Base-by-base conservation (phyloP, 2,797 vertebrate species). In the Melanotaenia nigrans region DNA sequence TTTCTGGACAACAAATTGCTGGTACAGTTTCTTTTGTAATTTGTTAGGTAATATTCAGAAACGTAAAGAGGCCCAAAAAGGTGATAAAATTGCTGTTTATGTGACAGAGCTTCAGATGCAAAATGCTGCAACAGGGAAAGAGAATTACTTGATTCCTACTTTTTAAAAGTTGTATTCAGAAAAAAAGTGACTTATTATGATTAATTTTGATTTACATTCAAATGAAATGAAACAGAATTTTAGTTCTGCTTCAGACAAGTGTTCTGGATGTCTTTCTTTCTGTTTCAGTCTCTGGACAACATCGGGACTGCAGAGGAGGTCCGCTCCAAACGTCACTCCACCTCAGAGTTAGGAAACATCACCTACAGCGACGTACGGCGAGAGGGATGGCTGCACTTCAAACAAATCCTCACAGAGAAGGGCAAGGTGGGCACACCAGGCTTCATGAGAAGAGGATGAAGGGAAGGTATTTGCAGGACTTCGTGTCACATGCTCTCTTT, bases 331-430 rank as follows among this genome's bases (percentile, higher is more conserved):
- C 94, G 97, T 1, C 97, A 97, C 84, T 99, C 98, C 0, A 96
- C 97, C 75, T 99, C 97, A 3, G 97, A 99, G 92, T 95, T 99
- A 90, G 96, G 96, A 14, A 97, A 95, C 77, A 87, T 95, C 35
- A 92, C 92, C n/a, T 96, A 96, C 93, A 96, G 95, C 16, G 96
- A 97, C 65, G 94, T 97, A 71, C 94, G 95, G 83, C 95, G 92
- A 81, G 97, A 99, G 90, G 98, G 98, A 79, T 99, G 98, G 98
- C 94, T 99, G 87, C 96, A 96, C 89, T 99, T 95, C 91, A 99
- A 98, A 83, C 97, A 98, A 84, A 96, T 99, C 92, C 96, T 97
- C 92, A 97, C 97, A 14, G 97, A 97, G 92, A 99, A 97, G 95
- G 97, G 97, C 85, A 99, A 99, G 96, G 98, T 99, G 93, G 60